Percentiles rank a stretch among this genome's conserved stretches.
phyloP scores from a whole-genome alignment of 2,888 invertebrate genomes.

The Phoenoteleia sp. region DNA sequence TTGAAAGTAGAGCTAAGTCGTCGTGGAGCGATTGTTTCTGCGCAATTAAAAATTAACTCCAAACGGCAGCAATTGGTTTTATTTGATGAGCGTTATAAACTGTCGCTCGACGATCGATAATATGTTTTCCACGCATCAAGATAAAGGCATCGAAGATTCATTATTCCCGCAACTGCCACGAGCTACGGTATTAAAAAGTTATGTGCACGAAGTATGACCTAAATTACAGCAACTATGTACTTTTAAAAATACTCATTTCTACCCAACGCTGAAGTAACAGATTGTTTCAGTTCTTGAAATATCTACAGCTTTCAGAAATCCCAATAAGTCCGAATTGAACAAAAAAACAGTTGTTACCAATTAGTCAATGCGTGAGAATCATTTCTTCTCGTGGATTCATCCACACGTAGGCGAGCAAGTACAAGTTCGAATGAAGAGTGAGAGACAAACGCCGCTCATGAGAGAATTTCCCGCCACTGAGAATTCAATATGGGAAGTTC shows the following conservation, averaged over 20 bases:
- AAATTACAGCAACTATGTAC: constrained; percentile 61
- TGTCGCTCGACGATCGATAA: constrained; percentile 43
- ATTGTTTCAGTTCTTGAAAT: too few relatives aligned
- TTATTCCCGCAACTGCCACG: constrained; percentile 33
- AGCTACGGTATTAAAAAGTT: constrained; percentile 48
- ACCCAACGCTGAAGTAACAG: too few relatives aligned
- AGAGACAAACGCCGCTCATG: constrained; percentile 22
- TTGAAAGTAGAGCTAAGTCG: too few relatives aligned
- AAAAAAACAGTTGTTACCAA: constrained; percentile 36
- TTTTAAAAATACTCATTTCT: too few relatives aligned
- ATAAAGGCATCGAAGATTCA: constrained; percentile 54
- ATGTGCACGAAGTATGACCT: constrained; percentile 45
- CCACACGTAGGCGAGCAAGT: constrained; percentile 41
- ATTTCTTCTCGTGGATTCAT: constrained; percentile 37
- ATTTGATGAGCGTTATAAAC: too few relatives aligned
- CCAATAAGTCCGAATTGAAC: constrained; percentile 20
- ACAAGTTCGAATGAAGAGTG: constrained; percentile 27
- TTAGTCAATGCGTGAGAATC: constrained; percentile 62
- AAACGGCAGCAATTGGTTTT: too few relatives aligned
- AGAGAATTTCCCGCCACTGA: constrained; percentile 49
- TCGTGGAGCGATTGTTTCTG: constrained; percentile 1
- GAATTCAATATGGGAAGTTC: constrained; percentile 65
- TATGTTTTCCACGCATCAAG: constrained; percentile 48
- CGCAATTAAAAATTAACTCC: constrained; percentile 12
- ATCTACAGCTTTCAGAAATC: constrained; percentile 21